Conservation (phyloP, 1,140 invertebrate species). For the Orius insidiosus region DNA sequence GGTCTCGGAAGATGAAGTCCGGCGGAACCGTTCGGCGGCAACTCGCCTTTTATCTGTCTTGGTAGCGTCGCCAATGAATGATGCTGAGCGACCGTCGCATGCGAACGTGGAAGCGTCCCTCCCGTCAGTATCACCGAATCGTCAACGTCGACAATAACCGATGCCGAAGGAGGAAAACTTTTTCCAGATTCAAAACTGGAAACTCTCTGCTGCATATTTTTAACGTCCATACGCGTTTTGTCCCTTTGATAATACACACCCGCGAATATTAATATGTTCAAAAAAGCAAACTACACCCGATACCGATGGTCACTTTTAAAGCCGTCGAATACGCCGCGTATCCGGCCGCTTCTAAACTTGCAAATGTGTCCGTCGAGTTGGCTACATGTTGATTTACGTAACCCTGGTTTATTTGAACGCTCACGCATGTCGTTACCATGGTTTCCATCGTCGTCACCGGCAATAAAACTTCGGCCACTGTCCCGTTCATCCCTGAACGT, state of each 20-base stretch:
- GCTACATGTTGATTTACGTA: constrained; percentile 31
- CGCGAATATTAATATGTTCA: constrained; percentile 85
- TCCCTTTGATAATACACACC: constrained; percentile 87
- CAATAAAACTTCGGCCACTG: constrained; percentile 23
- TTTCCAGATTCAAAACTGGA: constrained; percentile 14
- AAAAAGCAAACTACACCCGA: constrained; percentile 57
- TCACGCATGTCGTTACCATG: constrained; percentile 25
- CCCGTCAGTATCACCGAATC: constrained; percentile 48
- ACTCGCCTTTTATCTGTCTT: constrained; percentile 25
- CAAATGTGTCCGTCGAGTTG: constrained; percentile 45
- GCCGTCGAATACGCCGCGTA: constrained; percentile 62
- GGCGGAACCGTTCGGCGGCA: constrained; percentile 35
- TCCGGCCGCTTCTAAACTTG: constrained; percentile 58
- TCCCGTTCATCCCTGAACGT: constrained; percentile 15
- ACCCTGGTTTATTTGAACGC: constrained; percentile 19
- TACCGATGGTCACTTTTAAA: constrained; percentile 69
- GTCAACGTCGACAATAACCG: constrained; percentile 60
- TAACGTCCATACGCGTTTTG: constrained; percentile 38
- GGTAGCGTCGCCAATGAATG: constrained; percentile 25
- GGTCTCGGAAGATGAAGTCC: constrained; percentile 35
- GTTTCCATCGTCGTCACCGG: constrained; percentile 33
- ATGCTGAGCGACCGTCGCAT: constrained; percentile 12
- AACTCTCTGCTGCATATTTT: constrained; percentile 12
- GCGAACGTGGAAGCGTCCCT: constrained; percentile 16
- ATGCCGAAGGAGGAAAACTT: constrained; percentile 15